These are phyloP conservation scores for Stylophora pistillata DNA, from an alignment of 64 coral and sea anemone genomes.

Conservation along the genomic window DNA sequence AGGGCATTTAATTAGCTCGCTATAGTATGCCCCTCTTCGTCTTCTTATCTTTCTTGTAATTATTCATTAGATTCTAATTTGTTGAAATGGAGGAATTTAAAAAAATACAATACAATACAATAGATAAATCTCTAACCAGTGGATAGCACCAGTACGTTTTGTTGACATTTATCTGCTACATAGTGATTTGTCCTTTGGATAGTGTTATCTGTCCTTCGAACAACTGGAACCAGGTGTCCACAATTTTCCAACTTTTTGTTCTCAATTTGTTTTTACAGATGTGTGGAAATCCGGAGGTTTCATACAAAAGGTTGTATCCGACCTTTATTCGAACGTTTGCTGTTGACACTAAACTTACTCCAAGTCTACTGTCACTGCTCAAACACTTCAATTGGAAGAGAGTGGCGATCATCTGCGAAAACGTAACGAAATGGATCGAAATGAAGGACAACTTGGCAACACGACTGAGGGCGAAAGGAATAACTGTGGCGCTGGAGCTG, in stretches of 20 bases:
- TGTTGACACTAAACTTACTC: conserved; percentile 71
- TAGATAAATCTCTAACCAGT: no score
- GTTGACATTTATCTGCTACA: no score
- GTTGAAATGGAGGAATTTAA: no score
- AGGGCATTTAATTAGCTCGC: no score
- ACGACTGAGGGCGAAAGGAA: conserved; percentile 60
- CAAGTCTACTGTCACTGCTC: conserved; percentile 74
- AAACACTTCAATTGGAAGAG: conserved; percentile 84
- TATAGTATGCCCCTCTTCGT: no score
- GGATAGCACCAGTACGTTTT: no score
- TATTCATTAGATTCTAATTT: no score
- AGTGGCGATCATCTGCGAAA: conserved; percentile 86
- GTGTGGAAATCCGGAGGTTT: conserved; percentile 86
- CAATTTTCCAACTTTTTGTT: background rate
- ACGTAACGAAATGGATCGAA: conserved; percentile 93
- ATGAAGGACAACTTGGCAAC: conserved; percentile 83
- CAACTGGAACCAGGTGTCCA: background rate
- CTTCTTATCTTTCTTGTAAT: no score
- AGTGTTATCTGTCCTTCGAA: background rate
- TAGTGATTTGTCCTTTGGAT: no score
- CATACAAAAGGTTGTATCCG: conserved; percentile 82
- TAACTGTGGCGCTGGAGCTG: conserved; percentile 67
- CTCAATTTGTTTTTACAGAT: conserved; percentile 41
- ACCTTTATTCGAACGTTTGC: conserved; percentile 88
- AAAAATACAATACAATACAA: no score